Evolutionary conservation across 2,888 invertebrate genomes (phyloP).

Genomic region (Callyntrura sp.): DNA sequence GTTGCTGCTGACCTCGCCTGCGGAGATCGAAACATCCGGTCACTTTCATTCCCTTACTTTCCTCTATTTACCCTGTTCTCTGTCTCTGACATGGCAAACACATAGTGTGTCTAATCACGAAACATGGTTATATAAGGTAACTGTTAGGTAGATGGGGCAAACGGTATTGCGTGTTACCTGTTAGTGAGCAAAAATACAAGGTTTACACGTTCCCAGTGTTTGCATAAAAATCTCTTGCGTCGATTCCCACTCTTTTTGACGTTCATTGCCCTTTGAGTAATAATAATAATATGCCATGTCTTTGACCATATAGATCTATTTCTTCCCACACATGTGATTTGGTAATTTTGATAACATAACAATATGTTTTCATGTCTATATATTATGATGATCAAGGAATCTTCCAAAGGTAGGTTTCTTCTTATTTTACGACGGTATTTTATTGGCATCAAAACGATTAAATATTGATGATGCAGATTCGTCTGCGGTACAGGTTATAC

Average conservation of each 20-base stretch:
- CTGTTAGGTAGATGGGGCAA: neutral
- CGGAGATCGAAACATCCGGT: conserved; percentile 16
- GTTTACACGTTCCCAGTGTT: neutral
- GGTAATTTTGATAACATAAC: too few relatives aligned
- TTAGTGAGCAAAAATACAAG: neutral
- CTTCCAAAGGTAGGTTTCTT: neutral
- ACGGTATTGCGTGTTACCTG: too few relatives aligned
- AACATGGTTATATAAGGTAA: neutral
- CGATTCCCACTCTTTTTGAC: neutral
- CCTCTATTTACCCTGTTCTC: neutral
- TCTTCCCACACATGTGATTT: neutral
- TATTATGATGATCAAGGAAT: neutral
- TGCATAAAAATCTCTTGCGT: neutral
- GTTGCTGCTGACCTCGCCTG: neutral
- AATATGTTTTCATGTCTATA: neutral
- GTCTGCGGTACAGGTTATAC: too few relatives aligned
- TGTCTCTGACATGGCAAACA: neutral
- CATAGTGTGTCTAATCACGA: neutral
- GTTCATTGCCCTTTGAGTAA: conserved; percentile 6
- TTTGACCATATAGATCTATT: neutral
- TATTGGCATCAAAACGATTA: too few relatives aligned
- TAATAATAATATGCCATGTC: neutral
- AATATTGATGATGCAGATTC: too few relatives aligned
- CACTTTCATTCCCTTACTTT: neutral
- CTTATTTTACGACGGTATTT: too few relatives aligned